Conservation (phyloP, 2,888 invertebrate genomes). For the Athalia cordata region DNA sequence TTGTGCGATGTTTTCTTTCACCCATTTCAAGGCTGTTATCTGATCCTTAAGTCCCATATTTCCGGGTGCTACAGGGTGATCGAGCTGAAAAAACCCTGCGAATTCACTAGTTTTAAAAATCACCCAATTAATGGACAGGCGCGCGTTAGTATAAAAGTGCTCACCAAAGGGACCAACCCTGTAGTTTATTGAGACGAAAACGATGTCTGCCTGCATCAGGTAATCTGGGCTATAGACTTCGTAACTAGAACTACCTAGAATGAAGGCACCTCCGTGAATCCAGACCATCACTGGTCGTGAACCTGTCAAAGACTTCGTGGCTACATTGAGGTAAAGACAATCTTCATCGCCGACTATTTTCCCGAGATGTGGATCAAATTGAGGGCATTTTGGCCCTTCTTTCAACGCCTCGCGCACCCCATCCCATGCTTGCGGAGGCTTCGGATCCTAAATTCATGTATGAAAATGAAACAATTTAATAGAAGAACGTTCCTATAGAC, state of each 20-base stretch:
- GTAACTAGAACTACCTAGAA: background rate
- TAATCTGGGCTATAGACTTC: constrained; percentile 20
- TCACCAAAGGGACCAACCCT: constrained; percentile 37
- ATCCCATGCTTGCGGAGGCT: constrained; percentile 71
- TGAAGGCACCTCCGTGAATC: constrained; percentile 35
- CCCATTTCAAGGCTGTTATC: constrained; percentile 62
- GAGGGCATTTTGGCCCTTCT: constrained; percentile 65
- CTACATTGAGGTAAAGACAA: constrained; percentile 75
- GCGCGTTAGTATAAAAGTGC: background rate
- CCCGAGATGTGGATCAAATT: constrained; percentile 24
- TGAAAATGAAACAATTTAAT: background rate
- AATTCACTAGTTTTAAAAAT: background rate
- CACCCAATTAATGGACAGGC: background rate
- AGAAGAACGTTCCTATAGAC: background rate
- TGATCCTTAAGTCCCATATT: constrained; percentile 65
- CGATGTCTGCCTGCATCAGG: constrained; percentile 13
- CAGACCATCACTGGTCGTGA: constrained; percentile 36
- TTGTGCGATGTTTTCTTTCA: constrained; percentile 60
- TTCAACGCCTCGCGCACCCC: constrained; percentile 71
- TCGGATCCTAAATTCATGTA: constrained; percentile 67
- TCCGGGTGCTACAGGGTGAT: constrained; percentile 59
- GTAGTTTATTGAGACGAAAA: constrained; percentile 34
- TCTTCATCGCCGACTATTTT: constrained; percentile 70
- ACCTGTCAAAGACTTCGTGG: constrained; percentile 53
- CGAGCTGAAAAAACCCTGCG: constrained; percentile 65